Evolutionary conservation across 53 echinoderm and acorn worm genomes (phyloP), one percentile per base, ranked within the genome.

Genomic region (Antedon mediterranea): DNA sequence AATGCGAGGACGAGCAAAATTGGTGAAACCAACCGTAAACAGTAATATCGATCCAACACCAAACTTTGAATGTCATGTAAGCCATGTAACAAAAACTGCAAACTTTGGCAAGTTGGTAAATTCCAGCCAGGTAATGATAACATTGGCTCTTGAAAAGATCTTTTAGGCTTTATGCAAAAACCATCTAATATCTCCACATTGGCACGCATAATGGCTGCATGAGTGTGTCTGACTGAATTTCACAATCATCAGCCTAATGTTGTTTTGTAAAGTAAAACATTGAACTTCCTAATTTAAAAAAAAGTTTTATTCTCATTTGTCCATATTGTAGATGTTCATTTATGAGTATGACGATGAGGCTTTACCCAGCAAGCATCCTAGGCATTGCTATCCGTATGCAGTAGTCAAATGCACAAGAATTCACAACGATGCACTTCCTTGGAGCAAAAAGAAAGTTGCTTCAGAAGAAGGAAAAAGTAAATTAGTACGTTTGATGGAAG

Each of bases 321-420:
- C 27, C 29, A 30, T 33, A 31, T 5, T 30, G 74, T 74, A 87
- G 87, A 31, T 87, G 26, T 87, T 83, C 33, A 76, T 87, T 73
- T 87, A 57, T 77, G 87, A 87, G 73, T 80, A 79, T 72, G 83
- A 83, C 43, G 71, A 76, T 0, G 72, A 83, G 6, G 76, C 79
- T 28, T 73, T 74, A 72, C 80, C 80, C 43, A 77, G 42, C 15
- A 87, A 71, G 34, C 83, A 71, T 28, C 87, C 87, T 0, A 72
- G 87, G 27, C 87, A 87, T 18, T 87, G 87, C 75, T 77, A 83
- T 0, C 87, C 87, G 73, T 80, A 75, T 83, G 83, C 83, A 28
- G 76, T 79, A 6, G 43, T 87, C 4, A 37, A 4, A 6, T 37
- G 37, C 11, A 11, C 11, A 4, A 37, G 31, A 30, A 15, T 5